Percentiles rank a stretch among this genome's conserved stretches.
phyloP scores from a whole-genome alignment of 2,797 vertebrate species.

The Tauraco hartlaubi region DNA sequence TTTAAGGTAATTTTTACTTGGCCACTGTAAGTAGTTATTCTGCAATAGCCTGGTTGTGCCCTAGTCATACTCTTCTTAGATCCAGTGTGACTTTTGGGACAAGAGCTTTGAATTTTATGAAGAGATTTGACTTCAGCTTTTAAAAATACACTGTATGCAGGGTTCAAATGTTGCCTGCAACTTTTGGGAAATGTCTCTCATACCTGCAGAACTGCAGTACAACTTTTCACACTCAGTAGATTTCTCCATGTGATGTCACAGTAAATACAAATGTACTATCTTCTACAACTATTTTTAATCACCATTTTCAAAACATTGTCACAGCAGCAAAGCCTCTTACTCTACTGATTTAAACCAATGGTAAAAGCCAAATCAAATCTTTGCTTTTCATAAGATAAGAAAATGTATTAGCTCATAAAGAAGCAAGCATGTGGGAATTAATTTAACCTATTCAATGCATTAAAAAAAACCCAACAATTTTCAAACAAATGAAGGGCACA shows the following conservation, averaged over 20 bases:
- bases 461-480: not conserved
- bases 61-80: not conserved
- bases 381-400: not conserved
- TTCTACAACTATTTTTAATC: not conserved
- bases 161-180: not conserved
- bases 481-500: not conserved
- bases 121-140: not conserved
- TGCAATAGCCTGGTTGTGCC: not conserved
- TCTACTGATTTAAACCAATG: not conserved
- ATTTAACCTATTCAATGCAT: not conserved
- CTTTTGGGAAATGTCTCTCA: not conserved
- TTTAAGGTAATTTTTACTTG: not conserved
- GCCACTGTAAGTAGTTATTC: not conserved
- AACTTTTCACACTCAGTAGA: not conserved
- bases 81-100: not conserved
- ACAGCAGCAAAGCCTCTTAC: not conserved
- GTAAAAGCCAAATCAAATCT: not conserved
- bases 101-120: not conserved
- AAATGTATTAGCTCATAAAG: not conserved
- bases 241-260: not conserved
- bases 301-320: not conserved
- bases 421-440: not conserved
- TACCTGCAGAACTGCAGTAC: not conserved
- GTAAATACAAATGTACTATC: not conserved
- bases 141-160: not conserved